These are phyloP conservation scores for Rhinogobio ventralis DNA, from an alignment of 2,797 vertebrate species.

Conservation along the genomic window DNA sequence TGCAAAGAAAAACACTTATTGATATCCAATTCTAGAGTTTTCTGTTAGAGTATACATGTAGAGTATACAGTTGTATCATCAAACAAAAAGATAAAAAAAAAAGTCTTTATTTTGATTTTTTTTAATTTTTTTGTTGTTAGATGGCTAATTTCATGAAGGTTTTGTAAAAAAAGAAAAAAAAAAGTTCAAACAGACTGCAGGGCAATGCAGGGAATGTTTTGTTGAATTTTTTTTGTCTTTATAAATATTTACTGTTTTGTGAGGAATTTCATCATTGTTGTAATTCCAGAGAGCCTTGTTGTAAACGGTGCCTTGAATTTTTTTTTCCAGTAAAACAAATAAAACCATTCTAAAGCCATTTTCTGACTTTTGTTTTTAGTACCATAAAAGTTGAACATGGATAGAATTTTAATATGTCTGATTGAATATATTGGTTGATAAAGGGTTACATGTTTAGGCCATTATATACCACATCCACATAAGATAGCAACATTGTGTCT, in stretches of 20 bases:
- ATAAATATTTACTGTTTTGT: conserved; percentile 27
- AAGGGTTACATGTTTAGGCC: not conserved
- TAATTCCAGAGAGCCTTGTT: conserved; percentile 19
- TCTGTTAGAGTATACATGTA: not conserved
- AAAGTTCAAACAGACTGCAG: conserved; percentile 3
- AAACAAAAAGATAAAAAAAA: not conserved
- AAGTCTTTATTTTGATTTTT: not conserved
- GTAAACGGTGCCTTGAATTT: conserved; percentile 51
- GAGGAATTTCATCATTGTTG: conserved; percentile 32
- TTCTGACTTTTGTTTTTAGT: conserved; percentile 7
- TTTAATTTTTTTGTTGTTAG: conserved; percentile 1
- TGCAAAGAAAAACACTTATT: not conserved
- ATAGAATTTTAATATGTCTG: not conserved
- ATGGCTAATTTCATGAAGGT: conserved; percentile 32
- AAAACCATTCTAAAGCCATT: not conserved
- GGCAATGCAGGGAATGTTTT: conserved; percentile 30
- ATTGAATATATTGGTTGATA: not conserved
- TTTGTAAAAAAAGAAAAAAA: conserved; percentile 32
- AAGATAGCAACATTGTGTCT: too few relatives aligned
- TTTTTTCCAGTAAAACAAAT: conserved; percentile 43
- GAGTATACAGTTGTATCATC: not conserved
- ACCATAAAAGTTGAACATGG: not conserved
- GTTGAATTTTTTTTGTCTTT: conserved; percentile 43
- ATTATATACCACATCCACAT: not conserved
- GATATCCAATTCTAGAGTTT: not conserved